Evolutionary conservation across 2,113 vertebrate species (phyloP).

Genomic region (Callipepla squamata): DNA sequence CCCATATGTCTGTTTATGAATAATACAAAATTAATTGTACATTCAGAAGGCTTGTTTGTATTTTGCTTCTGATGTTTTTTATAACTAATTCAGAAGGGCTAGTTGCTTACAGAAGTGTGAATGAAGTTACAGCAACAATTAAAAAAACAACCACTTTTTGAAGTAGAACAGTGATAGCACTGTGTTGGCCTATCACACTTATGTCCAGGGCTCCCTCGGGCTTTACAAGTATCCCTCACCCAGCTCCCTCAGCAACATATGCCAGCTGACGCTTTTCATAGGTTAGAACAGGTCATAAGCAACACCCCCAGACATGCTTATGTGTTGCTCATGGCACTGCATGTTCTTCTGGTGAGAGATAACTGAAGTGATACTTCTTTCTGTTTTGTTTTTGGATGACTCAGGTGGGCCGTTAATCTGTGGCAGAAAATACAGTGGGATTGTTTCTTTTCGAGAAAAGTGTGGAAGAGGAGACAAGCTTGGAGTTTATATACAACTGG

Average conservation of each 20-base stretch:
- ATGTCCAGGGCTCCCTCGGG: background rate
- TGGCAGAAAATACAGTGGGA: background rate
- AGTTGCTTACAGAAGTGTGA: background rate
- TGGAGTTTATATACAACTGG: background rate
- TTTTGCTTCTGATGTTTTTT: background rate
- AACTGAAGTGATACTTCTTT: background rate
- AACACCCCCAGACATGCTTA: background rate
- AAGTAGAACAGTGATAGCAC: background rate
- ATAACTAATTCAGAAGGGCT: background rate
- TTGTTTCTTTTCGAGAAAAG: background rate
- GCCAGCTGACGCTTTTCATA: background rate
- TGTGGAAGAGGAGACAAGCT: background rate
- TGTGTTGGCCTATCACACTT: background rate
- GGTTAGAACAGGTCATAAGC: background rate
- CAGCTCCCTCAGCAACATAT: background rate
- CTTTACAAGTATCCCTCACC: background rate
- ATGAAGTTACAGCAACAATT: background rate
- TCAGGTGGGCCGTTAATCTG: background rate
- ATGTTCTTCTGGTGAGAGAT: background rate
- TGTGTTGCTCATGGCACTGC: background rate
- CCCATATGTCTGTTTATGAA: background rate
- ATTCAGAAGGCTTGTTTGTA: background rate
- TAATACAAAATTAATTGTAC: background rate
- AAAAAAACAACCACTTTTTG: background rate
- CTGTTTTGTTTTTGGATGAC: background rate